Percentiles rank a stretch among this genome's conserved stretches.
phyloP scores from a whole-genome alignment of 2,113 vertebrate genomes.

The Paramormyrops kingsleyae region DNA sequence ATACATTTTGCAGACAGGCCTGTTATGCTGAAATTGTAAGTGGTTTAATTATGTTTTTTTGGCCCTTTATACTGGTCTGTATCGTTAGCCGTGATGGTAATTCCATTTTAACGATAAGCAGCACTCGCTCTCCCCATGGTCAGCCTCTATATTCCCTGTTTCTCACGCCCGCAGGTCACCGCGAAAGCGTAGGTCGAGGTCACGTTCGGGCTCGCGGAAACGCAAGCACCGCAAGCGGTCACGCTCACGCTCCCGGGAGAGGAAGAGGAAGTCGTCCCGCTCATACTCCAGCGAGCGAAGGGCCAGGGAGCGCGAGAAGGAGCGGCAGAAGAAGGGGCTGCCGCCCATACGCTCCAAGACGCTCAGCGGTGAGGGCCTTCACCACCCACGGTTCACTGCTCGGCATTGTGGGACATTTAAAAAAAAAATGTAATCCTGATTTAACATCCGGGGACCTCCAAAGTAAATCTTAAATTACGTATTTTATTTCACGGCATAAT shows the following conservation, averaged over 20 bases:
- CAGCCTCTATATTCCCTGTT: not conserved
- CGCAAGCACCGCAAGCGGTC: constrained; percentile 93
- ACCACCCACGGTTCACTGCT: not conserved
- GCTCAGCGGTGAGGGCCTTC: constrained; percentile 70
- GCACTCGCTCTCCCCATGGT: not conserved
- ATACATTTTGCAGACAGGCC: not conserved
- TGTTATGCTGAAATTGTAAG: not conserved
- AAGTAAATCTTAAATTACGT: not conserved
- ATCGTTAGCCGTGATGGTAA: not conserved
- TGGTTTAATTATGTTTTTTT: not conserved
- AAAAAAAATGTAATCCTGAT: not conserved
- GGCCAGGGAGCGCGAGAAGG: constrained; percentile 88
- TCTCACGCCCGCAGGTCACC: constrained; percentile 69
- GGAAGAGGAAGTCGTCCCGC: constrained; percentile 88
- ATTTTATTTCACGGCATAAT: not conserved
- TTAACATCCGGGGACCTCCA: not conserved
- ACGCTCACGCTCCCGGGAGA: constrained; percentile 86
- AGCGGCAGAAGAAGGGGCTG: constrained; percentile 92
- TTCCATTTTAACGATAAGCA: not conserved
- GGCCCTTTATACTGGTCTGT: not conserved
- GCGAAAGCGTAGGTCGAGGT: constrained; percentile 86
- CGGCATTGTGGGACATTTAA: not conserved
- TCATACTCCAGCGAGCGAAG: constrained; percentile 92
- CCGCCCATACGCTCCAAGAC: constrained; percentile 90
- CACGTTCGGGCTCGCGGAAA: constrained; percentile 91